Conservation (phyloP, 2,888 invertebrate species). For the Spodoptera picta region DNA sequence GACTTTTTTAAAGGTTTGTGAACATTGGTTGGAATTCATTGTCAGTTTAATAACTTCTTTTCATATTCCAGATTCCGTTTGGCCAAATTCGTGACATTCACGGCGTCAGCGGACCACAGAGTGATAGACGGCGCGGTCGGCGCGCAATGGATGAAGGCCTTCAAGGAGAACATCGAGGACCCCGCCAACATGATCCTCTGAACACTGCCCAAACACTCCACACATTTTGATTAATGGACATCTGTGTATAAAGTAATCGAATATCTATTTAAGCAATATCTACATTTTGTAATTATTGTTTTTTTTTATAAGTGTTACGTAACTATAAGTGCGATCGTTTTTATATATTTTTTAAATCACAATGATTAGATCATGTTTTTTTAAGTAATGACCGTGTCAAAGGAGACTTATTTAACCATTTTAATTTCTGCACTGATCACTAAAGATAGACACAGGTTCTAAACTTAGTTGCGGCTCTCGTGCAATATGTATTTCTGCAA, state of each 20-base stretch:
- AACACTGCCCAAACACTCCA: conserved; percentile 52
- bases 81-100: conserved; percentile 95
- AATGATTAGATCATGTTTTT: no score
- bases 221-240: conserved; percentile 63
- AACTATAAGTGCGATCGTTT: conserved; percentile 41
- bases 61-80: conserved; percentile 89
- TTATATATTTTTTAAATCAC: conserved; percentile 24
- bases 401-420: no score
- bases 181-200: conserved; percentile 98
- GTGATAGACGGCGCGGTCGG: conserved; percentile 99
- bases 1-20: no score
- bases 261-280: conserved; percentile 11
- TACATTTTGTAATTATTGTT: conserved; percentile 10
- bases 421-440: no score
- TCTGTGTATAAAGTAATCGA: conserved; percentile 41
- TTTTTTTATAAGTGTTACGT: conserved; percentile 43
- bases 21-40: no score
- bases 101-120: conserved; percentile 98
- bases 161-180: conserved; percentile 96
- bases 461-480: no score
- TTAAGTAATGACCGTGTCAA: no score
- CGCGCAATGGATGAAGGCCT: conserved; percentile 97
- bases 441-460: no score
- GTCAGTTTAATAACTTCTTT: neutral
- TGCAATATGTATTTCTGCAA: conserved; percentile 27